Evolutionary conservation across 1,140 invertebrate genomes (phyloP).

Genomic region (Drosophila nikananu): DNA sequence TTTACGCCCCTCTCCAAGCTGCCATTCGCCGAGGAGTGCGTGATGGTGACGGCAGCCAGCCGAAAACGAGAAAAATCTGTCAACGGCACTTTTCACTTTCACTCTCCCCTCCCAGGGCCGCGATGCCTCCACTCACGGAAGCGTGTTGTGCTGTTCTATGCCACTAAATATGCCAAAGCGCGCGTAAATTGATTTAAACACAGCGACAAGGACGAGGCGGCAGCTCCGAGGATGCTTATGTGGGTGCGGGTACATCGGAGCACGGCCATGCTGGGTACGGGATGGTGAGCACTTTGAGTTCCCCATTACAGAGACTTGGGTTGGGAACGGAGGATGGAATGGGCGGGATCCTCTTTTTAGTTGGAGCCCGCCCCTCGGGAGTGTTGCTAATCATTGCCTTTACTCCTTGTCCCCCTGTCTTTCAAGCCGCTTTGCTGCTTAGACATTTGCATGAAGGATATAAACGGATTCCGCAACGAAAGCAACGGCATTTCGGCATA

Average conservation of each 20-base stretch:
- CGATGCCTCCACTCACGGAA: conserved; percentile 21
- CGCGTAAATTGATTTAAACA: conserved; percentile 81
- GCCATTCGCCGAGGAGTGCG: conserved; percentile 6
- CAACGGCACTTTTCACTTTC: conserved; percentile 73
- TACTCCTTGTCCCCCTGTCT: neutral
- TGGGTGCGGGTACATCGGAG: conserved; percentile 10
- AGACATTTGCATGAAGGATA: conserved; percentile 45
- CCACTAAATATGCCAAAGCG: conserved; percentile 80
- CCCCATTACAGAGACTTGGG: conserved; percentile 4
- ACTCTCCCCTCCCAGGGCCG: neutral
- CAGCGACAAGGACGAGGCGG: conserved; percentile 58
- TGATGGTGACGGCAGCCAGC: conserved; percentile 40
- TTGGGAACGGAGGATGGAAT: too few species aligned
- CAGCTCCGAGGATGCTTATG: conserved; percentile 32
- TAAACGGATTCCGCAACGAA: conserved; percentile 28
- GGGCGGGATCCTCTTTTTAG: conserved; percentile 12
- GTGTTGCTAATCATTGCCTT: conserved; percentile 37
- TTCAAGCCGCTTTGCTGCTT: conserved; percentile 23
- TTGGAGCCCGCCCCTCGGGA: conserved; percentile 12
- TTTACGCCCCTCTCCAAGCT: neutral
- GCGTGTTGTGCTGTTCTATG: conserved; percentile 60
- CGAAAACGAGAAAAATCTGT: conserved; percentile 79
- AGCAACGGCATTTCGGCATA: conserved; percentile 14
- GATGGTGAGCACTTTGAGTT: conserved; percentile 17
- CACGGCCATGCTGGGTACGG: conserved; percentile 13